Evolutionary conservation across 2,113 vertebrate genomes (phyloP).

Genomic region (Rhinogobius similis): DNA sequence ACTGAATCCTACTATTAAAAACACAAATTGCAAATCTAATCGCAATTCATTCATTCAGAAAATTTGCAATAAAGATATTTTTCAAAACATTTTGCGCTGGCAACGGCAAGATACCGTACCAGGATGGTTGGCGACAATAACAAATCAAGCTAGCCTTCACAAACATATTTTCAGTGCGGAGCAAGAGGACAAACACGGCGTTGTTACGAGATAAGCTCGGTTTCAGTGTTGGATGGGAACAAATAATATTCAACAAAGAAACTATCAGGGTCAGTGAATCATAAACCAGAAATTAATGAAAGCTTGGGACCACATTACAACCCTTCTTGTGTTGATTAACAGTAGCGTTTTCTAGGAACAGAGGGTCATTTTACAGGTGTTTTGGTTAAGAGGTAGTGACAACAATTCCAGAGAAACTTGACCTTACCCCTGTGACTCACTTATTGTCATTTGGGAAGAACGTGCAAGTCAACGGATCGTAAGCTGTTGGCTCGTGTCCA

Average conservation of each 20-base stretch:
- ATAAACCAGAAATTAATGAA: constrained; percentile 4
- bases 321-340: not conserved
- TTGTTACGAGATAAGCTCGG: not conserved
- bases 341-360: not conserved
- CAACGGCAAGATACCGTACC: no score
- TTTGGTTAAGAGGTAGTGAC: not conserved
- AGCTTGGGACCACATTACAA: not conserved
- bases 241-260: not conserved
- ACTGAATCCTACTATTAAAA: no score
- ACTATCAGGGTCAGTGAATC: not conserved
- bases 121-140: no score
- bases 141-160: not conserved
- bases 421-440: not conserved
- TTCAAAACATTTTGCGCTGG: no score
- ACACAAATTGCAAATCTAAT: no score
- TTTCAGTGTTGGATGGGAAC: not conserved
- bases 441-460: not conserved
- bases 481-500: not conserved
- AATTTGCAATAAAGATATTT: no score
- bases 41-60: no score
- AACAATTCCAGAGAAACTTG: not conserved
- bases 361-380: not conserved
- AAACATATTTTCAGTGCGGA: not conserved
- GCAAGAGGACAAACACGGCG: not conserved
- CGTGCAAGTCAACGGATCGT: not conserved